phyloP scores from a whole-genome alignment of 2,113 vertebrate genomes.

The Porphyrio hochstetteri region DNA sequence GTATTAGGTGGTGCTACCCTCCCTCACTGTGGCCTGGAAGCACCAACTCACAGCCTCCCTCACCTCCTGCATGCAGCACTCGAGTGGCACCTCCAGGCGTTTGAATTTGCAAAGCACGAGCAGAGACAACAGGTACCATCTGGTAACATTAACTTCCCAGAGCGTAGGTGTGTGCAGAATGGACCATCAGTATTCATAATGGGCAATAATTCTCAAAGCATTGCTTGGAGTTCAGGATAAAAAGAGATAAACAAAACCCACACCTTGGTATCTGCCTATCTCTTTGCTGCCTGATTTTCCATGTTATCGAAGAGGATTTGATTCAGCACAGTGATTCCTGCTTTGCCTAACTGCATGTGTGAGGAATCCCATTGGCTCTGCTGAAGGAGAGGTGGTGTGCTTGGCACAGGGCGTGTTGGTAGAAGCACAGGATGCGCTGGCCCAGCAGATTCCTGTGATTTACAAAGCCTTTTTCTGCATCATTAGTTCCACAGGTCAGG shows the following conservation, averaged over 20 bases:
- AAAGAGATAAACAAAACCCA: neutral
- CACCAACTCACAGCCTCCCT: neutral
- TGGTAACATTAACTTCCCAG: neutral
- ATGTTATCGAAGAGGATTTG: neutral
- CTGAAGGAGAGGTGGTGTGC: neutral
- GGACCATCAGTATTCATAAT: neutral
- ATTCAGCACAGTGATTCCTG: neutral
- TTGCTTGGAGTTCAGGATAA: neutral
- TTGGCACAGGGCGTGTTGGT: neutral
- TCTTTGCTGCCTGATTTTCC: neutral
- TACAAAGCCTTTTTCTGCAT: neutral
- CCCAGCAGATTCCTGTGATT: neutral
- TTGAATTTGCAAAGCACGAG: neutral
- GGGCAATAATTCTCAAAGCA: neutral
- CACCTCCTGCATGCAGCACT: too few species aligned
- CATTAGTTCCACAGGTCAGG: neutral
- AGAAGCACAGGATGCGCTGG: neutral
- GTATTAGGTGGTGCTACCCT: neutral
- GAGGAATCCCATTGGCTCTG: neutral
- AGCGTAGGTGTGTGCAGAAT: neutral
- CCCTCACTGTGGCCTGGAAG: neutral
- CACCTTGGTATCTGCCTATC: neutral
- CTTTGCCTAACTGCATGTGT: neutral
- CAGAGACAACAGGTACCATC: rapidly evolving
- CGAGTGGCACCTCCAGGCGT: neutral